Percentiles rank a stretch among this genome's conserved stretches.
Conservation (phyloP, 2,113 vertebrate genomes). For the Heterochromis multidens region DNA sequence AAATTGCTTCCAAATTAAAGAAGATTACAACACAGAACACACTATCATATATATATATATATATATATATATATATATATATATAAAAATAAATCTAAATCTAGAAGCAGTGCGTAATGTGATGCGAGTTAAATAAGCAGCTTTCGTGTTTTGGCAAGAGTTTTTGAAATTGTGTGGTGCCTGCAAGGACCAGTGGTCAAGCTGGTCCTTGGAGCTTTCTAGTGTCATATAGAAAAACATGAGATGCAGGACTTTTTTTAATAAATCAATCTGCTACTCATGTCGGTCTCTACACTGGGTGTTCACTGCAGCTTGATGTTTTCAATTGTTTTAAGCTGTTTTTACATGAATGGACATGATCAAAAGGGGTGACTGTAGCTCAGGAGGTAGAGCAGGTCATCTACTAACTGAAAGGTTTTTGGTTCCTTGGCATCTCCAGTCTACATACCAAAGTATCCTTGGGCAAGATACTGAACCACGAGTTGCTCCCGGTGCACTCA, state of each 20-base stretch:
- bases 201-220: not conserved
- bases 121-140: not conserved
- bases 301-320: not conserved
- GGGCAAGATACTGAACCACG: no score
- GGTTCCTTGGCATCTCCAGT: no score
- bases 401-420: no score
- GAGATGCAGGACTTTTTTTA: no score
- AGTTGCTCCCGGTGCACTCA: no score
- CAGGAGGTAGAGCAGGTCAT: no score
- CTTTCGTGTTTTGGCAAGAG: not conserved
- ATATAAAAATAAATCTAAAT: not conserved
- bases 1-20: not conserved
- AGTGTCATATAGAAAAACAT: not conserved
- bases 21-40: not conserved
- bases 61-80: no score
- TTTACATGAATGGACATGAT: no score
- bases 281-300: not conserved
- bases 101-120: not conserved
- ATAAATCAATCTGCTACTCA: not conserved
- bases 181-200: not conserved
- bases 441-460: no score
- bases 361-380: no score
- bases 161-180: not conserved
- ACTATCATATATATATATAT: not conserved
- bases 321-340: not conserved